Evolutionary conservation across 92 coral and sea anemone species (phyloP), one percentile per base, ranked within the genome.

Genomic region (Palythoa heliodiscus): DNA sequence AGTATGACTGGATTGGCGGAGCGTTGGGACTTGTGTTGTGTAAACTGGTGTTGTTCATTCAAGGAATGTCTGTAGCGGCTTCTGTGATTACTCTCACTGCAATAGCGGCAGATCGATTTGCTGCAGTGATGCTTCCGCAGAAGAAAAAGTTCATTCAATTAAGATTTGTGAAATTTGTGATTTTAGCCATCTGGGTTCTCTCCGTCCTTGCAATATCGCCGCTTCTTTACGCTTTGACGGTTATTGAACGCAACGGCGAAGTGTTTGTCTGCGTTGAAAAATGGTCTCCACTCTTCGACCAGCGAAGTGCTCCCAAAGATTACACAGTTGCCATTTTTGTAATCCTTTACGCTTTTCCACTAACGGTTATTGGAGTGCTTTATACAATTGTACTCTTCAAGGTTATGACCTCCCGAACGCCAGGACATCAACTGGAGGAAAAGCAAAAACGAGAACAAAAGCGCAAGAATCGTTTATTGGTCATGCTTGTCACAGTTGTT

Each of bases 221-320:
- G n/a, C 83, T 93, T 13, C 90, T 93, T 14, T 93, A 93, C 83
- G 95, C 95, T 29, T 63, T 93, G 53, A 90, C 88, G 71, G 76
- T 90, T 23, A 54, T 82, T 16, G 77, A 86, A 48, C 43, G 76
- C 39, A 83, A 82, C 66, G 90, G 90, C 9, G 50, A 7, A 0
- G 87, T 88, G 20, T 73, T 82, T n/a, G 57, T 86, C 43, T 92
- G 95, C 58, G 91, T 86, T 39, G 95, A 92, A 67, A 86, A 86
- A 54, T 92, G 95, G 93, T 84, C 93, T 57, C 95, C 95, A 5
- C 75, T 90, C 35, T 92, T 92, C 52, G 92, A 92, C 85, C 91
- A 88, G 64, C 73, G 53, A 53, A 81, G 70, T 50, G 95, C 95
- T 2, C 93, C 93, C 2, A 92, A 88, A 53, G 77, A 58, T 24